Percentiles rank a stretch among this genome's conserved stretches.
Conservation (phyloP, 2,113 vertebrate species). For the Recurvirostra avosetta region DNA sequence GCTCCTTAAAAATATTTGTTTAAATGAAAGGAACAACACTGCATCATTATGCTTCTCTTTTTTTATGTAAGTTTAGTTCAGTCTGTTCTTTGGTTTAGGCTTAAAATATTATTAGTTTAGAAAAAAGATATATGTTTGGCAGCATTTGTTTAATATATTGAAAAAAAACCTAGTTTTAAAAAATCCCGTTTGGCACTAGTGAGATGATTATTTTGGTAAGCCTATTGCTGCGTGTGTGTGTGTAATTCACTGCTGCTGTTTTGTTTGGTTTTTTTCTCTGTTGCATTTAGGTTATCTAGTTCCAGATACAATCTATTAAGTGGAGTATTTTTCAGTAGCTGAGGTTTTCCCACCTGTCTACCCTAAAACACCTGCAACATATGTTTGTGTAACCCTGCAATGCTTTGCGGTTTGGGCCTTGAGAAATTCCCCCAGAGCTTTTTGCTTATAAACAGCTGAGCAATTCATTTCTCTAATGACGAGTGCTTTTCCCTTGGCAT, state of each 20-base stretch:
- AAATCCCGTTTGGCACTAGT: conserved; percentile 4
- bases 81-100: conserved; percentile 60
- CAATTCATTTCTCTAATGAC: conserved; percentile 79
- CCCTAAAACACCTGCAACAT: conserved; percentile 79
- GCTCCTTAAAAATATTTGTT: conserved; percentile 68
- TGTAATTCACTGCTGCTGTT: conserved; percentile 13
- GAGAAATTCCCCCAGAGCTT: conserved; percentile 76
- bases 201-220: conserved; percentile 72
- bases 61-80: conserved; percentile 52
- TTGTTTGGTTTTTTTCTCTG: conserved; percentile 56
- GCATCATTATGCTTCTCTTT: conserved; percentile 56
- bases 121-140: neutral
- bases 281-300: conserved; percentile 69
- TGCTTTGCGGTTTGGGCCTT: conserved; percentile 74
- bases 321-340: conserved; percentile 61
- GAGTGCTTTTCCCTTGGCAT: conserved; percentile 69
- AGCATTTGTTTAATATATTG: conserved; percentile 51
- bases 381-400: conserved; percentile 77
- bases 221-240: neutral
- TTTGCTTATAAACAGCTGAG: conserved; percentile 79
- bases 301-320: conserved; percentile 69
- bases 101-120: conserved; percentile 60
- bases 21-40: conserved; percentile 61
- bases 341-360: conserved; percentile 77
- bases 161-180: neutral